Percentiles rank a stretch among this genome's conserved stretches.
These are phyloP conservation scores for Channallabes apus DNA, from an alignment of 2,797 vertebrate genomes.

Conservation along the genomic window DNA sequence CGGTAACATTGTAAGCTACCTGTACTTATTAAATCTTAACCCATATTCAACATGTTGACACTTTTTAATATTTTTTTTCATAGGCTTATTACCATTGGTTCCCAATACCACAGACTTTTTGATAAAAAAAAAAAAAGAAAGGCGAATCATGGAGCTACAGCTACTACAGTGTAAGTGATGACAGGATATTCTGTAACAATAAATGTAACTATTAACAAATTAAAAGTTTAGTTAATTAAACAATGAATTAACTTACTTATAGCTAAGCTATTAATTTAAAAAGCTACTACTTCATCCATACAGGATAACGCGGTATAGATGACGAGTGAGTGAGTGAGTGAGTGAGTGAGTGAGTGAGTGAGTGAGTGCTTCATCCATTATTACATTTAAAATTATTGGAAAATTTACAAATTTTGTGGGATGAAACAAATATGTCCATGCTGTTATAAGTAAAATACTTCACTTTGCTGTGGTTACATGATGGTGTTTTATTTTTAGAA, in stretches of 20 bases:
- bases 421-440: background rate
- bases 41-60: background rate
- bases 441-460: background rate
- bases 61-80: background rate
- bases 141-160: background rate
- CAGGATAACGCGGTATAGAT: too few relatives aligned
- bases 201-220: background rate
- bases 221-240: background rate
- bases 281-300: too few relatives aligned
- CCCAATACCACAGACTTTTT: background rate
- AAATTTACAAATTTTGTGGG: background rate
- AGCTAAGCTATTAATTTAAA: too few relatives aligned
- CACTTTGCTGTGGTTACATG: background rate
- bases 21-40: constrained; percentile 12
- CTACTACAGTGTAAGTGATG: background rate
- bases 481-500: background rate
- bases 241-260: background rate
- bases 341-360: too few relatives aligned
- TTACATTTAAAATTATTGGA: background rate
- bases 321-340: too few relatives aligned
- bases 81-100: background rate
- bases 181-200: background rate
- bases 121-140: background rate
- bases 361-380: background rate
- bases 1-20: background rate